Evolutionary conservation across 2,888 invertebrate genomes (phyloP), one percentile per base, ranked within the genome.

Genomic region (Alentia gelatinosa): DNA sequence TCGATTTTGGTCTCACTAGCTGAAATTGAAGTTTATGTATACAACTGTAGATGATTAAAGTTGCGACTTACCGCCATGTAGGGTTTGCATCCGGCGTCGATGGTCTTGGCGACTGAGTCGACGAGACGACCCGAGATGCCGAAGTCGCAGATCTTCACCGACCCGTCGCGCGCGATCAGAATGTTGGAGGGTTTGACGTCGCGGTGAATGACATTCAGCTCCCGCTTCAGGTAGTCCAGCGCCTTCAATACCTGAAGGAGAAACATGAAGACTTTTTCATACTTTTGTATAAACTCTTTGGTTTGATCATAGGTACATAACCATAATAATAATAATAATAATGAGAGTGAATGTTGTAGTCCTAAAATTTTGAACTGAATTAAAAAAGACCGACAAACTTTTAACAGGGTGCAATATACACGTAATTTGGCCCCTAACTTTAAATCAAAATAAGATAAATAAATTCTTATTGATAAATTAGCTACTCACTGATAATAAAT

Each of bases 141-240:
- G 97, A 99, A 99, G 96, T 99, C 99, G 96, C 99, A 99, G 97
- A 99, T 99, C 96, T 99, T 99, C 0, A 99, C 98, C 96, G 98
- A 98, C 33, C 99, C 99, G 95, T 97, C 97, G 92, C 98, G 97
- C 96, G 98, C 99, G 93, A 99, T 98, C 94, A 99, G 97, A 95
- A 99, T 99, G 96, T 99, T 99, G 91, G 99, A 99, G 40, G 99
- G 99, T 95, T 99, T 99, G 0, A 99, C 99, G 96, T 99, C 99
- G 94, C 98, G 96, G 96, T 99, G 99, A 94, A 99, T 99, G 63
- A 99, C 98, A 33, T 92, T 92, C 89, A 93, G 89, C 95, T 98
- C 97, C 84, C 98, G 98, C 96, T 99, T 98, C 92, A 99, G 97
- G 96, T 99, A 99, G 96, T 99, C 98, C 93, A 99, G 97, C 23